These are phyloP conservation scores for Drosophila kurseongensis DNA, from an alignment of 1,140 invertebrate genomes.

Conservation along the genomic window DNA sequence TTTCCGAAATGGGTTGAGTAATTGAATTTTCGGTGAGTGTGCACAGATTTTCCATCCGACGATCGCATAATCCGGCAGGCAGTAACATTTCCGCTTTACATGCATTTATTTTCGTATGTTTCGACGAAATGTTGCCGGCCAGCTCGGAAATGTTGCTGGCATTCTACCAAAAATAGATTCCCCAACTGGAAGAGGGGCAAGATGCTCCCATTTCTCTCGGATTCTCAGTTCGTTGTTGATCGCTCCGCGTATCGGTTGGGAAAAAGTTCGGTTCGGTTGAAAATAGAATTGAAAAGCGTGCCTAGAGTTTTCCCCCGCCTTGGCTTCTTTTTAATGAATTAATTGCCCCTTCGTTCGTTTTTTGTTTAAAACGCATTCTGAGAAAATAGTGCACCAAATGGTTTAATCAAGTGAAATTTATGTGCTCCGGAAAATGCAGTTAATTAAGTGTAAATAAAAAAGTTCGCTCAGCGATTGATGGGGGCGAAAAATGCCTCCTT, in stretches of 20 bases:
- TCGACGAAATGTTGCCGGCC: conserved; percentile 57
- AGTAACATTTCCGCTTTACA: conserved; percentile 47
- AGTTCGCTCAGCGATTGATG: conserved; percentile 5
- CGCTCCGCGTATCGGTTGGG: conserved; percentile 46
- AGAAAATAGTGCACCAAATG: conserved; percentile 71
- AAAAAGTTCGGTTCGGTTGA: conserved; percentile 18
- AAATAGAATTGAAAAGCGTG: conserved; percentile 71
- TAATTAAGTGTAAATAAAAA: conserved; percentile 81
- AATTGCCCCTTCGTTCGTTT: conserved; percentile 59
- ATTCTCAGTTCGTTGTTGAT: conserved; percentile 62
- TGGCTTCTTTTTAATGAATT: conserved; percentile 68
- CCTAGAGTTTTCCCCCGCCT: conserved; percentile 21
- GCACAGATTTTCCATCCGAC: conserved; percentile 14
- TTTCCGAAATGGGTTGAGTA: conserved; percentile 54
- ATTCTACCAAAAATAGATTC: conserved; percentile 73
- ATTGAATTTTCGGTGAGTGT: conserved; percentile 58
- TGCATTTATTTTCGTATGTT: conserved; percentile 33
- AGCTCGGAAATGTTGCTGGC: conserved; percentile 69
- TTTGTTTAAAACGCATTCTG: conserved; percentile 45
- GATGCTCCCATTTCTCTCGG: conserved; percentile 25
- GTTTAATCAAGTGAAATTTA: conserved; percentile 83
- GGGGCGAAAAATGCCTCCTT: conserved; percentile 29
- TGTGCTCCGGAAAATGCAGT: conserved; percentile 73
- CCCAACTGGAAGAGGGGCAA: conserved; percentile 39
- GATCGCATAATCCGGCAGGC: conserved; percentile 41